Percentiles rank a stretch among this genome's conserved stretches.
Evolutionary conservation across 2,888 invertebrate species (phyloP).

Genomic region (Monochamus alternatus): DNA sequence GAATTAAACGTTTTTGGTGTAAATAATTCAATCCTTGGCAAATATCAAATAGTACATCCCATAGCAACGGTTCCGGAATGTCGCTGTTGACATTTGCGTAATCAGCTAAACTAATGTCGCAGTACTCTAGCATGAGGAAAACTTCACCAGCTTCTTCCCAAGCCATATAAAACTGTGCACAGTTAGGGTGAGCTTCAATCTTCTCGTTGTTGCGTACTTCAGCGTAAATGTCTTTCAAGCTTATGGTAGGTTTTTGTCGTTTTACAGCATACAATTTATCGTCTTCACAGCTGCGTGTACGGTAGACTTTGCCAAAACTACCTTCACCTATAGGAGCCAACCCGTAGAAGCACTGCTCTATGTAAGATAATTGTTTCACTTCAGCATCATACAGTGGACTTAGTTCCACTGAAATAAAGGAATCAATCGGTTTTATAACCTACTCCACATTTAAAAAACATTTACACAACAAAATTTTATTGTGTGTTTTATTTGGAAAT

Average conservation of each 20-base stretch:
- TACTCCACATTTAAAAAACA: no score
- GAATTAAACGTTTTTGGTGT: conserved; percentile 79
- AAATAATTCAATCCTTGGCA: conserved; percentile 78
- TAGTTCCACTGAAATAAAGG: conserved; percentile 55
- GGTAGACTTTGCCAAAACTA: conserved; percentile 84
- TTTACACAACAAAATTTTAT: no score
- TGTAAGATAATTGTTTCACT: conserved; percentile 71
- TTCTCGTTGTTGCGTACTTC: conserved; percentile 81
- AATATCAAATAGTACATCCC: conserved; percentile 80
- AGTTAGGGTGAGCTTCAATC: conserved; percentile 79
- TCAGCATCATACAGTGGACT: conserved; percentile 68
- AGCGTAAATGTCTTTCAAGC: conserved; percentile 74
- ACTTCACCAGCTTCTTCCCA: conserved; percentile 83
- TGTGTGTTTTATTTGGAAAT: no score
- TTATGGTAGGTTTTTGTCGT: conserved; percentile 76
- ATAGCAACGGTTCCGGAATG: conserved; percentile 77
- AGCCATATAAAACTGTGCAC: conserved; percentile 78
- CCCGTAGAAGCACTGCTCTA: conserved; percentile 80
- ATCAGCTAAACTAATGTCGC: conserved; percentile 76
- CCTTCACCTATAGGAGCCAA: conserved; percentile 80
- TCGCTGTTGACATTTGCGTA: conserved; percentile 74
- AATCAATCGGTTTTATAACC: neutral
- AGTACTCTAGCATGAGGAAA: conserved; percentile 82
- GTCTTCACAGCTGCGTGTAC: conserved; percentile 79
- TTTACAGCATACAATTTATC: conserved; percentile 81